These are phyloP conservation scores for Mactromeris polynyma DNA, from an alignment of 2,888 invertebrate species.

Conservation along the genomic window DNA sequence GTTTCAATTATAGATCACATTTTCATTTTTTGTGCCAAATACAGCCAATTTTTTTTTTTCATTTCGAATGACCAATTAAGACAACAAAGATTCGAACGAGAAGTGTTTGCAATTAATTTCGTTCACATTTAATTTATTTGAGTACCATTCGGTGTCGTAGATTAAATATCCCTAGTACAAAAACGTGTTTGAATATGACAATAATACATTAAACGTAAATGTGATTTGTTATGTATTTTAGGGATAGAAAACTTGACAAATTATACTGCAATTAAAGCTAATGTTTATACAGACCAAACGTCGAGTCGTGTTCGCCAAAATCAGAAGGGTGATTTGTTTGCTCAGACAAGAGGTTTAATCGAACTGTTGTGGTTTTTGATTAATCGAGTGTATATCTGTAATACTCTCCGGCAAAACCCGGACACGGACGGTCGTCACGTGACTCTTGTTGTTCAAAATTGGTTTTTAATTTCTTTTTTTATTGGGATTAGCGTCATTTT, in stretches of 20 bases:
- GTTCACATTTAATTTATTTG: not conserved
- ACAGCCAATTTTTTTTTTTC: not conserved
- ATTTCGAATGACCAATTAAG: not conserved
- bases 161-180: not conserved
- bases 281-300: constrained; percentile 23
- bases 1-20: too few species aligned
- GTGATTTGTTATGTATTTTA: not conserved
- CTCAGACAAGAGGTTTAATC: not conserved
- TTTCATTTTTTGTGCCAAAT: too few species aligned
- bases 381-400: not conserved
- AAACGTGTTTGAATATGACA: not conserved
- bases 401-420: not conserved
- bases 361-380: not conserved
- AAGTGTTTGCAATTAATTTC: not conserved
- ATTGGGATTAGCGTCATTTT: too few species aligned
- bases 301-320: not conserved
- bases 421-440: not conserved
- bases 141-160: not conserved
- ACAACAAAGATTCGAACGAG: not conserved
- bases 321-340: constrained; percentile 12
- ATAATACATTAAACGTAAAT: not conserved
- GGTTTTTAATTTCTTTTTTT: too few species aligned
- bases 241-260: constrained; percentile 1
- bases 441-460: too few species aligned
- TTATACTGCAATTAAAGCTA: constrained; percentile 23